Conservation (phyloP, 2,888 invertebrate genomes). For the Bembecia ichneumoniformis region DNA sequence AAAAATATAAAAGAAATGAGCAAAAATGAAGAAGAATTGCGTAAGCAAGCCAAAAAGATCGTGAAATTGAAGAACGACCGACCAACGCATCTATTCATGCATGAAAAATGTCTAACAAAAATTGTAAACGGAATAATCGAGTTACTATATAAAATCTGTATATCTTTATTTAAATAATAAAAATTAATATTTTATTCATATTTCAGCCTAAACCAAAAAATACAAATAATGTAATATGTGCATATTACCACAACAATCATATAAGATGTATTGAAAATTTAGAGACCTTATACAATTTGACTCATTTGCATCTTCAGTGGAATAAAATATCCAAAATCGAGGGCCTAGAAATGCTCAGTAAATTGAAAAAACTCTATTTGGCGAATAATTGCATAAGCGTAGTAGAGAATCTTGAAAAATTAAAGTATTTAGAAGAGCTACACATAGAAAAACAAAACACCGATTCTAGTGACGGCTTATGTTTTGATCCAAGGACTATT, state of each 20-base stretch:
- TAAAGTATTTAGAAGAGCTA: slow-evolving; percentile 75
- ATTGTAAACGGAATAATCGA: slow-evolving; percentile 46
- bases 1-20: slow-evolving; percentile 25
- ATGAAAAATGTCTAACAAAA: slow-evolving; percentile 68
- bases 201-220: slow-evolving; percentile 49
- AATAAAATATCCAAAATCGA: slow-evolving; percentile 81
- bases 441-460: slow-evolving; percentile 78
- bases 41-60: slow-evolving; percentile 50
- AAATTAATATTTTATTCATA: slow-evolving; percentile 34
- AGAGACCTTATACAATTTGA: slow-evolving; percentile 74
- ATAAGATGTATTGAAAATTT: slow-evolving; percentile 83
- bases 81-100: slow-evolving; percentile 69
- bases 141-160: neutral
- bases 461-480: slow-evolving; percentile 68
- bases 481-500: slow-evolving; percentile 77
- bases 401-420: slow-evolving; percentile 77
- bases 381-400: slow-evolving; percentile 78
- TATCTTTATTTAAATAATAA: slow-evolving; percentile 22
- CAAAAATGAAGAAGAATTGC: slow-evolving; percentile 37
- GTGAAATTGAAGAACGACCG: slow-evolving; percentile 38
- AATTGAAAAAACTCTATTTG: slow-evolving; percentile 84
- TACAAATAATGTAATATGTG: slow-evolving; percentile 66
- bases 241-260: slow-evolving; percentile 87
- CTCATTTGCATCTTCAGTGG: slow-evolving; percentile 81
- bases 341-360: slow-evolving; percentile 73